A percentile compares a stretch with the other conserved stretches of the same genome.
phyloP scores from a whole-genome alignment of 1,140 invertebrate genomes.

The Bombus pascuorum region DNA sequence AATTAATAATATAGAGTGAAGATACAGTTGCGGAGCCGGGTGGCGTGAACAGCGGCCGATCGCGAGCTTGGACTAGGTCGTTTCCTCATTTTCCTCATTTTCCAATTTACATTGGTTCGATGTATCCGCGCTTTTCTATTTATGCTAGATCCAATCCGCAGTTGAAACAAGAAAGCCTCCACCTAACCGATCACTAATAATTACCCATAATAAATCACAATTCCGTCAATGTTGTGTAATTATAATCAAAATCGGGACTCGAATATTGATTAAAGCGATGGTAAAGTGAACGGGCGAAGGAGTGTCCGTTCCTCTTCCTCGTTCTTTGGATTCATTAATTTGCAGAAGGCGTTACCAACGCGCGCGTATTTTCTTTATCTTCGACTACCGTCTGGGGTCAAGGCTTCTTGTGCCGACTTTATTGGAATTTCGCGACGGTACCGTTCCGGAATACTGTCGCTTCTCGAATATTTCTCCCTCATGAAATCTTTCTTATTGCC shows the following conservation, averaged over 20 bases:
- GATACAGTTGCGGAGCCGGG: constrained; percentile 13
- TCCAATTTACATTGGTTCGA: constrained; percentile 4
- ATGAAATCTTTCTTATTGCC: not conserved
- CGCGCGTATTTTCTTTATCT: constrained; percentile 48
- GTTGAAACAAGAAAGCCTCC: constrained; percentile 42
- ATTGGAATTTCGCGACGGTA: too few species aligned
- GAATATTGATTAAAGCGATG: constrained; percentile 77
- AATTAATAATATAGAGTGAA: constrained; percentile 66
- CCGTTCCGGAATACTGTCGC: not conserved
- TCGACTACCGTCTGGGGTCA: constrained; percentile 44
- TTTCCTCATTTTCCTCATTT: constrained; percentile 13
- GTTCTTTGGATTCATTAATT: constrained; percentile 71
- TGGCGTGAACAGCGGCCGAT: not conserved
- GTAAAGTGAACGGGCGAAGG: constrained; percentile 54
- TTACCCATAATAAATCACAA: constrained; percentile 79
- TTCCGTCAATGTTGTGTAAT: constrained; percentile 80
- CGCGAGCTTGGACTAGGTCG: not conserved
- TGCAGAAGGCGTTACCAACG: constrained; percentile 28
- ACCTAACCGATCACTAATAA: constrained; percentile 75
- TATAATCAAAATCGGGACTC: constrained; percentile 78
- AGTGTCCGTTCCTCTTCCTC: constrained; percentile 54
- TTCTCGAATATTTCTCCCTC: too few species aligned
- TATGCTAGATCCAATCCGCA: not conserved
- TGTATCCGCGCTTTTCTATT: not conserved
- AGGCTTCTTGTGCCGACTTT: not conserved